Percentiles rank a stretch among this genome's conserved stretches.
These are phyloP conservation scores for Tolypeutes matacus DNA, from an alignment of 2,797 vertebrate genomes.

Conservation along the genomic window DNA sequence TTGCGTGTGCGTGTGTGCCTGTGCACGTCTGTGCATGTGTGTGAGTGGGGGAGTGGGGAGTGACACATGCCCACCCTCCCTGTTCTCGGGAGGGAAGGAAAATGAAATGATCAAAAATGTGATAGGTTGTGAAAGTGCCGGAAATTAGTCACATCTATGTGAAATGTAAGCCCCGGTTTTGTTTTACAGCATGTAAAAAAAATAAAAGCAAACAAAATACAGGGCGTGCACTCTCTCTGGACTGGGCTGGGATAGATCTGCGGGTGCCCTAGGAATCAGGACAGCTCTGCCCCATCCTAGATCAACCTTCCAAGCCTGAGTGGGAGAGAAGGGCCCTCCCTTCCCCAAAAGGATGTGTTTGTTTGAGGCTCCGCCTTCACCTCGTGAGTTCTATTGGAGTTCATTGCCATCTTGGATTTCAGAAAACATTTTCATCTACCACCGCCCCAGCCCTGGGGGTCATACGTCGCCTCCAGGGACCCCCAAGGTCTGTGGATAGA, in stretches of 20 bases:
- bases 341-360: neutral
- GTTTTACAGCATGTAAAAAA: neutral
- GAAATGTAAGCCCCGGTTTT: neutral
- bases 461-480: neutral
- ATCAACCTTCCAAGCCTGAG: accelerated
- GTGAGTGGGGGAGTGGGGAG: neutral
- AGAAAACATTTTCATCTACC: neutral
- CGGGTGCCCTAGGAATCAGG: accelerated
- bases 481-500: neutral
- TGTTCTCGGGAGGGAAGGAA: neutral
- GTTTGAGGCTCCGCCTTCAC: accelerated
- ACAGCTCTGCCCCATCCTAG: accelerated
- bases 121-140: too few relatives aligned
- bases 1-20: neutral
- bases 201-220: neutral
- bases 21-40: accelerated
- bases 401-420: neutral
- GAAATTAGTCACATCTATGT: neutral
- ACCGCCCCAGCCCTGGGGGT: too few relatives aligned
- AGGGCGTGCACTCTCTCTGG: neutral
- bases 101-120: accelerated
- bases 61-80: neutral
- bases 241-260: neutral
- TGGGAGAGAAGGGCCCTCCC: neutral
- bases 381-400: accelerated